Conservation (phyloP, 92 coral and sea anemone genomes). For the Nematostella vectensis region DNA sequence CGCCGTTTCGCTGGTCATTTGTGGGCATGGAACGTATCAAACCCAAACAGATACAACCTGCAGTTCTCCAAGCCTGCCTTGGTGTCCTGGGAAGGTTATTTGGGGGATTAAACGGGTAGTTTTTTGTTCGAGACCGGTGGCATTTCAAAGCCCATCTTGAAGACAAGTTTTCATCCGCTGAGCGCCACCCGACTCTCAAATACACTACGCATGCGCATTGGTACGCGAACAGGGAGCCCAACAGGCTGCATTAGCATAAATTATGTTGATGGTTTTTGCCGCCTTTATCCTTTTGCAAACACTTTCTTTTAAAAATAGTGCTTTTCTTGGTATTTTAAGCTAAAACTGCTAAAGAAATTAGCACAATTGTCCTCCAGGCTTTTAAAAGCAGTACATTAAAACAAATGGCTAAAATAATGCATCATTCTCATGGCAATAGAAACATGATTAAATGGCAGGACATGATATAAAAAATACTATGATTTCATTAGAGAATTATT, state of each 20-base stretch:
- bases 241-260: slow-evolving; percentile 9
- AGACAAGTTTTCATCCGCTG: slow-evolving; percentile 3
- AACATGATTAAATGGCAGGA: too few relatives aligned
- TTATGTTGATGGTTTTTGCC: neutral
- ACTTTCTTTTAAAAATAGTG: neutral
- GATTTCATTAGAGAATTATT: too few relatives aligned
- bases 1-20: slow-evolving; percentile 23
- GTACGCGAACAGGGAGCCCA: slow-evolving; percentile 25
- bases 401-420: too few relatives aligned
- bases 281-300: neutral
- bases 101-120: slow-evolving; percentile 13
- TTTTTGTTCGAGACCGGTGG: slow-evolving; percentile 5
- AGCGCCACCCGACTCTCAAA: slow-evolving; percentile 31
- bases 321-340: too few relatives aligned
- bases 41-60: neutral
- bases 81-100: slow-evolving; percentile 15
- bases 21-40: neutral
- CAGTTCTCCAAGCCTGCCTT: slow-evolving; percentile 8
- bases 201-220: slow-evolving; percentile 21
- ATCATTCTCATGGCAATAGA: too few relatives aligned
- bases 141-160: slow-evolving; percentile 16
- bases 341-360: too few relatives aligned
- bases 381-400: too few relatives aligned
- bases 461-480: too few relatives aligned
- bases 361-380: too few relatives aligned